Conservation (phyloP, 2,113 vertebrate genomes). For the Philantomba maxwellii region DNA sequence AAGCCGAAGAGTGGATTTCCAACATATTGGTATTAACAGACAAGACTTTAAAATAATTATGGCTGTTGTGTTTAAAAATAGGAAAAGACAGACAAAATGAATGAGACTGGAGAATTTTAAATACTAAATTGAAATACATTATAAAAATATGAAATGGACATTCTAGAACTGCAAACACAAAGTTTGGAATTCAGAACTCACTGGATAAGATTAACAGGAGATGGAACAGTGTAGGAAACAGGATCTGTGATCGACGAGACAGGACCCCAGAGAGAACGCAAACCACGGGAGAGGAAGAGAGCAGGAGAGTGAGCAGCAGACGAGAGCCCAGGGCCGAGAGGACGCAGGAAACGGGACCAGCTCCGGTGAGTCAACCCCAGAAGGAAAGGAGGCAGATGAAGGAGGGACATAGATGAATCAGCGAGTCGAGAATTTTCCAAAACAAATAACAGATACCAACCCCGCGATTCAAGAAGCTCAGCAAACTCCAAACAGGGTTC, state of each 20-base stretch:
- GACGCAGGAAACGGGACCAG: rapidly evolving
- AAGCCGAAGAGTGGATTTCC: not conserved
- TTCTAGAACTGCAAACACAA: not conserved
- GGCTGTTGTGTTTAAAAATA: not conserved
- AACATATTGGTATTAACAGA: not conserved
- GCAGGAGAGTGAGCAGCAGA: rapidly evolving
- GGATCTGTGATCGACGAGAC: rapidly evolving
- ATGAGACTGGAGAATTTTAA: not conserved
- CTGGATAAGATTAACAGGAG: not conserved
- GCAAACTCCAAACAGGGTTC: not conserved
- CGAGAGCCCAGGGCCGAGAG: rapidly evolving
- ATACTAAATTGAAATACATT: not conserved
- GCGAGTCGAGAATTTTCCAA: not conserved
- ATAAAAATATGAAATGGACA: not conserved
- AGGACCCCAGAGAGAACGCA: not conserved
- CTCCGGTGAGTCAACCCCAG: rapidly evolving
- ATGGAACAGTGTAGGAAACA: not conserved
- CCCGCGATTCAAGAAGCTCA: not conserved
- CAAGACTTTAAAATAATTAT: not conserved
- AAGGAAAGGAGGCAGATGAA: not conserved
- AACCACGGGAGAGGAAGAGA: rapidly evolving
- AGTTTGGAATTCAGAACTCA: not conserved
- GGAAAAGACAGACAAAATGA: not conserved
- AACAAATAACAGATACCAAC: not conserved
- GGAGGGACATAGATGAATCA: no score